phyloP scores from a whole-genome alignment of 2,113 vertebrate species.

The Pongo pygmaeus region DNA sequence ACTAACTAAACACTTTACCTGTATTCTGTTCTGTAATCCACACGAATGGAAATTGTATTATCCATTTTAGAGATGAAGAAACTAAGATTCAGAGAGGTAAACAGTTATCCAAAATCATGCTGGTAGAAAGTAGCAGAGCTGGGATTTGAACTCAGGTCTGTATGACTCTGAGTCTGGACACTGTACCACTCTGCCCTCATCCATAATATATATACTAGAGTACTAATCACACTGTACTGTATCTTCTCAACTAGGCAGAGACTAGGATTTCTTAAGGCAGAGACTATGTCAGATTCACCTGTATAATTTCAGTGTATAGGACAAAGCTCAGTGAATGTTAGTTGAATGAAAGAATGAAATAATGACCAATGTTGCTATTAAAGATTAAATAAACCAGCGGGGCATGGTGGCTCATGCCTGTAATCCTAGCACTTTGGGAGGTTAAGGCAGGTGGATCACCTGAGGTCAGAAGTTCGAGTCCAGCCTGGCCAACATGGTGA shows the following conservation, averaged over 20 bases:
- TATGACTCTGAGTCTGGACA: not conserved
- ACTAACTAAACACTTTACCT: not conserved
- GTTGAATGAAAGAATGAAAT: not conserved
- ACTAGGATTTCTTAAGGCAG: not conserved
- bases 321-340: not conserved
- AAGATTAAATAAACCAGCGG: too few relatives aligned
- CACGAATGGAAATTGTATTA: not conserved
- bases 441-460: not conserved
- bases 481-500: not conserved
- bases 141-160: not conserved
- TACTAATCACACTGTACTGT: not conserved
- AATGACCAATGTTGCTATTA: not conserved
- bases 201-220: not conserved
- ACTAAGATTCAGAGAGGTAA: not conserved
- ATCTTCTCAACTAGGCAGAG: not conserved
- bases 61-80: constrained; percentile 13
- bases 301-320: not conserved
- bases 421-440: not conserved
- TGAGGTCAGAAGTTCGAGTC: not conserved
- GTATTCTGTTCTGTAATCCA: not conserved
- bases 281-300: not conserved
- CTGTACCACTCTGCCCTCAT: not conserved
- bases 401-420: not conserved
- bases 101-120: not conserved
- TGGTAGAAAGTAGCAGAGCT: not conserved